A percentile compares a stretch with the other conserved stretches of the same genome.
Evolutionary conservation across 2,113 vertebrate genomes (phyloP).

Genomic region (Pygoscelis antarcticus): DNA sequence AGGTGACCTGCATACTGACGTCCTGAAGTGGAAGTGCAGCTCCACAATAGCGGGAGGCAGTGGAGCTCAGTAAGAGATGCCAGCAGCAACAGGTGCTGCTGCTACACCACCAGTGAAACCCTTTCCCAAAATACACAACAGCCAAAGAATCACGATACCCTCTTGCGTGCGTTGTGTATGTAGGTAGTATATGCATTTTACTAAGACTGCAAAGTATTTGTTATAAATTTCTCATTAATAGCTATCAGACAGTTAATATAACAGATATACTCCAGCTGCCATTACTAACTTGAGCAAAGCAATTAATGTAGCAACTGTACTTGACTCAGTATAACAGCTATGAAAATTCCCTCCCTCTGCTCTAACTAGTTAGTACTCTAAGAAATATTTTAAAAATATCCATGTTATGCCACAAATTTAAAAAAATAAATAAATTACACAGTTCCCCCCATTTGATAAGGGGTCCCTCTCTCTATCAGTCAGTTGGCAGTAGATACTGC

Average conservation of each 20-base stretch:
- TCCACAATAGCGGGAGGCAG: background rate
- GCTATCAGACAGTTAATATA: background rate
- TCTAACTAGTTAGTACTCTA: background rate
- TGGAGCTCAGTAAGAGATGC: background rate
- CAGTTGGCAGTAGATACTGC: background rate
- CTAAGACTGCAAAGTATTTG: background rate
- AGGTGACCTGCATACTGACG: background rate
- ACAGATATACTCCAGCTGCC: background rate
- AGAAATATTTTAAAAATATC: background rate
- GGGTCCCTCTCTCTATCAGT: background rate
- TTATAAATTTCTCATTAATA: background rate
- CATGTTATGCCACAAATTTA: background rate
- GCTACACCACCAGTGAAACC: background rate
- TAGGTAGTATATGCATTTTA: background rate
- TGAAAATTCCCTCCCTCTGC: background rate
- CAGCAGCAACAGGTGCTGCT: background rate
- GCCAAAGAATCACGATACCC: accelerated
- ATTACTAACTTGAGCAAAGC: background rate
- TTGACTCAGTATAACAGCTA: background rate
- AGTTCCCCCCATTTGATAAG: background rate
- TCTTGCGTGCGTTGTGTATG: too few relatives aligned
- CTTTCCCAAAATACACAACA: background rate
- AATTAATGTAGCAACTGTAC: background rate
- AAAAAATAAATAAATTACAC: background rate
- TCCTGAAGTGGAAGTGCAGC: background rate